Evolutionary conservation across 1,140 invertebrate species (phyloP), one percentile per base, ranked within the genome.

Genomic region (Pachyrhynchus sulphureomaculatus): DNA sequence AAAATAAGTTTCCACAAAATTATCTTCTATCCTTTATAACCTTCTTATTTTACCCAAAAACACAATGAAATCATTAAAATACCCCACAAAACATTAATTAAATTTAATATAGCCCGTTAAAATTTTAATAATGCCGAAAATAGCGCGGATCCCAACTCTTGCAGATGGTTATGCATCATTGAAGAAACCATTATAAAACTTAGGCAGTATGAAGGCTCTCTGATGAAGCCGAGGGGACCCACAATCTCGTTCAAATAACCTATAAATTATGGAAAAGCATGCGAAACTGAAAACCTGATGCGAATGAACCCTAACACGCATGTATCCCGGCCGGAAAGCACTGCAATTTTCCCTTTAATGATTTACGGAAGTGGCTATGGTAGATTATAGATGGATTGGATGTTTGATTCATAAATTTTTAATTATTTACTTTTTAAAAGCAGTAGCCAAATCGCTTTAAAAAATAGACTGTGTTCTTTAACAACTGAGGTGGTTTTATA

Each of bases 101-200:
- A 49, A 49, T 49, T 49, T 49, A 49, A 49, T 49, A 49, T 17
- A 49, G 56, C 53, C 29, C 55, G 48, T 33, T 69, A 59, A 69
- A 69, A 67, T 69, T 69, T 67, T 69, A 69, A 69, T 69, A 69
- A 67, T 67, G 47, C 62, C 33, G 61, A 61, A 58, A 68, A 64
- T 58, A 57, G 48, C 54, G 32, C 39, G 42, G 36, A 48, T 29
- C 44, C 32, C 47, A 17, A 49, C 12, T 34, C 24, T 23, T 47
- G n/a, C 17, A n/a, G 34, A 39, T 39, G 37, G 64, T 59, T 54
- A 67, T 69, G 63, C 68, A 69, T 69, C 68, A 69, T 67, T 65
- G 58, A 58, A 63, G 60, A 47, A 59, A 58, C 62, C 65, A 67
- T 69, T 69, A 69, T 62, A 66, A 68, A 62, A 68, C 39, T 64